Base-by-base conservation (phyloP, 2,888 invertebrate genomes). In the Galerucella calmariensis region DNA sequence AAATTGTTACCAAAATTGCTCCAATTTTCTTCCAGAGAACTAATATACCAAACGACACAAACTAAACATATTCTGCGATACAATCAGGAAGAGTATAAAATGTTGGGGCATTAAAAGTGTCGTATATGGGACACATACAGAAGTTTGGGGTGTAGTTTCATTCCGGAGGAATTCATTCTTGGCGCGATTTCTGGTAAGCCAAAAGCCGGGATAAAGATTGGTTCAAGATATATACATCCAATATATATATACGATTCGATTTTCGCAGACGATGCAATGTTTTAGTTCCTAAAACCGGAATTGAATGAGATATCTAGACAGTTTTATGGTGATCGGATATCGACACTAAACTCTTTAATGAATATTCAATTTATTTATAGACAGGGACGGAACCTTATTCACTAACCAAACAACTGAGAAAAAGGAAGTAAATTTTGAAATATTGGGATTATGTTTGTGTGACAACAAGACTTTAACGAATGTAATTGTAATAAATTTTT, bases 101-200 rank as follows among this genome's bases (percentile, higher is more conserved):
- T 69, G 75, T 67, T 65, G 73, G 63, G 16, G 69, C 73, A 78
- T 78, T 78, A 78, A 79, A 74, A 76, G 76, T 73, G 76, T 74
- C 77, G 77, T 76, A 75, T 76, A 74, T 75, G 72, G 79, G 75
- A 74, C 73, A 73, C 67, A 69, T 69, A 67, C 53, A 69, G 48
- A 69, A 77, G 73, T 74, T 75, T 69, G 74, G 76, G 77, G 76
- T 77, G 77, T 77, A 76, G 71, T 76, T 76, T 71, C 72, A 72
- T 76, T 71, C 72, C 72, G 59, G 74, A 69, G 77, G 69, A 79
- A 78, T 80, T 79, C 79, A 80, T 79, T 76, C 79, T 83, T 80
- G 83, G 83, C 83, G 82, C 86, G 86, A 87, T 87, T 87, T 86
- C 86, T 87, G 87, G 87, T 87, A 87, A 87, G 87, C 87, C 87